A percentile compares a stretch with the other conserved stretches of the same genome.
Evolutionary conservation across 2,888 invertebrate genomes (phyloP).

Genomic region (Aspidiotus destructor): DNA sequence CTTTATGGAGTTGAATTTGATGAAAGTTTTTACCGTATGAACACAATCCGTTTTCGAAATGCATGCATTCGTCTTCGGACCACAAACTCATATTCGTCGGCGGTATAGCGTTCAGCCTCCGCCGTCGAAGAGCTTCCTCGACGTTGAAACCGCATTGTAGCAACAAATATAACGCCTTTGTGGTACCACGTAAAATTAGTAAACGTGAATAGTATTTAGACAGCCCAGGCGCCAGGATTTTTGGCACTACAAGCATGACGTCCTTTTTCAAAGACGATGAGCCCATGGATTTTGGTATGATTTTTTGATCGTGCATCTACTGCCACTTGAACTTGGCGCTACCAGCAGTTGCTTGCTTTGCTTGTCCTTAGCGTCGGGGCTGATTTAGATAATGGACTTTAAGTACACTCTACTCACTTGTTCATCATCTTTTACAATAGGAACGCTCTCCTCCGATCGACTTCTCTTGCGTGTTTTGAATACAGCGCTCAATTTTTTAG

Average conservation of each 20-base stretch:
- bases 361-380: too few relatives aligned
- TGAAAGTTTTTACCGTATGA: conserved; percentile 93
- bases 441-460: conserved; percentile 15
- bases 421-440: conserved; percentile 24
- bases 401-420: conserved; percentile 11
- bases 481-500: conserved; percentile 21
- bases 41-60: conserved; percentile 88
- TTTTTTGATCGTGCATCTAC: neutral
- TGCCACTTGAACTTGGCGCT: too few relatives aligned
- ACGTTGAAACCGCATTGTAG: conserved; percentile 88
- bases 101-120: conserved; percentile 58
- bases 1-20: conserved; percentile 60
- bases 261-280: neutral
- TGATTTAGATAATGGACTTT: neutral
- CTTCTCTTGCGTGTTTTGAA: conserved; percentile 19
- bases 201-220: neutral
- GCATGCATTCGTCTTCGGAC: conserved; percentile 93
- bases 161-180: conserved; percentile 69
- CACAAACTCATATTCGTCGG: conserved; percentile 70
- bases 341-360: too few relatives aligned
- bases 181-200: neutral
- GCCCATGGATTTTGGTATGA: neutral
- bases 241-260: neutral
- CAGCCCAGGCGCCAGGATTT: neutral
- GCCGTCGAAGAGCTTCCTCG: conserved; percentile 76